Conservation (phyloP, 1,140 invertebrate genomes). For the Danaus plexippus region DNA sequence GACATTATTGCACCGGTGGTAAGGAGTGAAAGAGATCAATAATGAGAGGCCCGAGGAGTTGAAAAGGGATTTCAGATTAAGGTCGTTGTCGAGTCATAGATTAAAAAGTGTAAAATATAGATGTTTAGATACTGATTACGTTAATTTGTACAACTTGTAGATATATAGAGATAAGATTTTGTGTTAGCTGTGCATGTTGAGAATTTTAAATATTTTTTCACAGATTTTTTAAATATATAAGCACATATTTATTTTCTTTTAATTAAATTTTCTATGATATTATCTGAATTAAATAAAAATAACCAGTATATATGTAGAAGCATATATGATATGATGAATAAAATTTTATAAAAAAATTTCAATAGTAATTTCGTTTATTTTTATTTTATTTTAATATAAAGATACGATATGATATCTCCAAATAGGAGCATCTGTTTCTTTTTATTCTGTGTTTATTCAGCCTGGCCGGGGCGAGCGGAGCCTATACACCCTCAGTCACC, state of each 20-base stretch:
- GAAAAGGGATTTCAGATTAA: slow-evolving; percentile 73
- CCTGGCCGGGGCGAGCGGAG: slow-evolving; percentile 54
- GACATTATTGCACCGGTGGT: slow-evolving; percentile 69
- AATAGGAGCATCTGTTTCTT: slow-evolving; percentile 18
- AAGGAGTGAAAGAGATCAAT: slow-evolving; percentile 72
- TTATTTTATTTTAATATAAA: not conserved
- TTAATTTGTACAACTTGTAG: too few species aligned
- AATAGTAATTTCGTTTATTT: too few species aligned
- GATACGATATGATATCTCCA: slow-evolving; percentile 5
- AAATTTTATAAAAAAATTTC: too few species aligned
- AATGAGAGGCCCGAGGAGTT: slow-evolving; percentile 71
- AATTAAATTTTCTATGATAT: too few species aligned
- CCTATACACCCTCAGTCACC: slow-evolving; percentile 58
- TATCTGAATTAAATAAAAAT: too few species aligned
- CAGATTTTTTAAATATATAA: too few species aligned
- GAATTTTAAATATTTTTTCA: too few species aligned
- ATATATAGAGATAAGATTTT: too few species aligned
- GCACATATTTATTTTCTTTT: too few species aligned
- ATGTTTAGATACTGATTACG: slow-evolving; percentile 2
- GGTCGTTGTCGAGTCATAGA: slow-evolving; percentile 69
- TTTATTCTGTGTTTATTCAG: slow-evolving; percentile 42
- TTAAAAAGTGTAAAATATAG: slow-evolving; percentile 43
- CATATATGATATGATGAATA: too few species aligned
- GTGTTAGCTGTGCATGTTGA: too few species aligned
- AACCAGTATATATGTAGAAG: too few species aligned